phyloP scores from a whole-genome alignment of 2,888 invertebrate species.

The Bruchidius siliquastri region DNA sequence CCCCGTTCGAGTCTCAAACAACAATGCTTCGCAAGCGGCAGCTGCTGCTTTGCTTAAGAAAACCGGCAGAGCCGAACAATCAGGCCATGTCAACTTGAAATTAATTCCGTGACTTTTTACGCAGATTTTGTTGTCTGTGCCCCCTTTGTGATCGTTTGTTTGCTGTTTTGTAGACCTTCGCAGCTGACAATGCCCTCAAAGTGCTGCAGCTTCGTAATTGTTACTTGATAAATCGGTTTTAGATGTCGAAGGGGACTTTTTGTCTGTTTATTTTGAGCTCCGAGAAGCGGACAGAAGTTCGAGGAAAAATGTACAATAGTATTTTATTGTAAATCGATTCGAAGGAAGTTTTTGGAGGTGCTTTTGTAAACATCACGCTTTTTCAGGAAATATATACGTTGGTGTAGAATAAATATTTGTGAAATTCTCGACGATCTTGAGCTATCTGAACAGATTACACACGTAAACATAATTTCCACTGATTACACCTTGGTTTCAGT shows the following conservation, averaged over 20 bases:
- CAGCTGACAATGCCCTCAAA: slow-evolving; percentile 19
- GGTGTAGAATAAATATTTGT: too few species aligned
- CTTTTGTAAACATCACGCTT: too few species aligned
- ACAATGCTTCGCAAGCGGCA: neutral
- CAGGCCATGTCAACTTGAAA: neutral
- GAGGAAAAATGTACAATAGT: neutral
- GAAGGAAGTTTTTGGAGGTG: neutral
- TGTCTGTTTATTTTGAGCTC: neutral
- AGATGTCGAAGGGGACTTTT: neutral
- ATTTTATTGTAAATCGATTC: neutral
- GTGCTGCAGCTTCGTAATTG: neutral
- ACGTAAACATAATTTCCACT: too few species aligned
- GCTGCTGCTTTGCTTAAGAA: neutral
- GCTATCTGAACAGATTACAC: too few species aligned
- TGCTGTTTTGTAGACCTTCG: slow-evolving; percentile 9
- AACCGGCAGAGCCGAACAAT: neutral
- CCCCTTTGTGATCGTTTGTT: neutral
- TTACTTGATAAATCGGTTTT: neutral
- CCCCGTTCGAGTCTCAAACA: neutral
- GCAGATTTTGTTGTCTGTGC: neutral
- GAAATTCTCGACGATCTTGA: too few species aligned
- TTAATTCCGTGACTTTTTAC: neutral
- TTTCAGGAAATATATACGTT: too few species aligned
- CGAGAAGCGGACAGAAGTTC: neutral
- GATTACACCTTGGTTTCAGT: too few species aligned